Base-by-base conservation (phyloP, 2,888 invertebrate genomes). In the Epirrhoe alternata region DNA sequence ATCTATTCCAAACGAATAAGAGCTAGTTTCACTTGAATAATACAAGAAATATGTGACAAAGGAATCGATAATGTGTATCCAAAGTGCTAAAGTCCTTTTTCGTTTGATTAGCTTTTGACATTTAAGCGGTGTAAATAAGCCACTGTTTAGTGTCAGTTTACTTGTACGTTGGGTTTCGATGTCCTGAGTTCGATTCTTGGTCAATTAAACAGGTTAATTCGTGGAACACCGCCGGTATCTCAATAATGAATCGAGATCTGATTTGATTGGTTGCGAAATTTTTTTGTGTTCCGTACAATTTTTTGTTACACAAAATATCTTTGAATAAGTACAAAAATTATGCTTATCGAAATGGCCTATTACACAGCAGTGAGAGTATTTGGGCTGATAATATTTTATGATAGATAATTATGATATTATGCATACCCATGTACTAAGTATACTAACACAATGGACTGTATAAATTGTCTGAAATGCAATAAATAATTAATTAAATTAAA, bases 81-180 rank as follows among this genome's bases (percentile, higher is more conserved):
- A 6, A 5, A 16, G 7, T 0, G 0, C 52, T 83, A 82, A 76
- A 72, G 81, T 79, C 53, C 66, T 3, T 66, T 79, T 80, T 84
- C 17, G 60, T 56, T 61, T 82, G 72, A 42, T 55, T 56, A 8
- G 49, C 16, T 35, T 59, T 61, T 71, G 78, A 72, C 75, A 75
- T 81, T 80, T 62, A 78, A 82, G 71, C 66, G 78, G 82, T 81
- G 83, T 83, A 81, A 85, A 83, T 80, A 81, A 86, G 88, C 90
- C 90, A 88, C 89, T 88, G 89, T 89, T 88, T 85, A 86, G 89
- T 90, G 83, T 91, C 90, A 72, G 85, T 81, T 92, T 90, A 87
- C 91, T 78, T 84, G 84, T 85, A 80, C 75, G 77, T 72, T 82
- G 77, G 85, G 89, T 87, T 86, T 90, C 85, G 84, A 90, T 91